Evolutionary conservation across 2,888 invertebrate species (phyloP).

Genomic region (Scaeva pyrastri): DNA sequence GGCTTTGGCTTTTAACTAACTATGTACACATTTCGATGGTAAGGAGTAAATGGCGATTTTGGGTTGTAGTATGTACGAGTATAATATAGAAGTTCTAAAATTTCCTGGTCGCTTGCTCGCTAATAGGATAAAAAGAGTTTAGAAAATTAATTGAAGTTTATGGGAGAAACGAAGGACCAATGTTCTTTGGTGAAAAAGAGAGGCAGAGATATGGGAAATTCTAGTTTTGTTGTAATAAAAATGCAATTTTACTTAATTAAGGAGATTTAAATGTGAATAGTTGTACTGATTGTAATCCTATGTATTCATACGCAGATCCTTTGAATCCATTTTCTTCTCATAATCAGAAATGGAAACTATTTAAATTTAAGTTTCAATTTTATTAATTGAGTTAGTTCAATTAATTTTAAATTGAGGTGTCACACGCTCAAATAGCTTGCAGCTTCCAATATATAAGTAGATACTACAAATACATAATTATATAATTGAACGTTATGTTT

Average conservation of each 20-base stretch:
- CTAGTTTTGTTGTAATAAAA: slow-evolving; percentile 45
- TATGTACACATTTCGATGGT: slow-evolving; percentile 10
- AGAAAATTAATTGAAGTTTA: slow-evolving; percentile 75
- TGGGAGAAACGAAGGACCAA: slow-evolving; percentile 31
- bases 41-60: slow-evolving; percentile 28
- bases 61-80: not conserved
- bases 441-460: not conserved
- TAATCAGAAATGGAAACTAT: not conserved
- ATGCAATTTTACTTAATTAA: slow-evolving; percentile 69
- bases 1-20: slow-evolving; percentile 46
- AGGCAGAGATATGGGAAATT: not conserved
- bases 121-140: slow-evolving; percentile 75
- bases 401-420: slow-evolving; percentile 44
- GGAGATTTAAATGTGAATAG: slow-evolving; percentile 2
- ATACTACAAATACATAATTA: not conserved
- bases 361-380: slow-evolving; percentile 3
- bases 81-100: slow-evolving; percentile 23
- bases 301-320: not conserved
- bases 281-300: not conserved
- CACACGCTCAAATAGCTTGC: slow-evolving; percentile 16
- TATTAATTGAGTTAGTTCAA: slow-evolving; percentile 41
- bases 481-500: slow-evolving; percentile 32
- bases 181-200: not conserved
- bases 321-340: not conserved
- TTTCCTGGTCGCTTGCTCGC: slow-evolving; percentile 59